phyloP scores from a whole-genome alignment of 2,888 invertebrate genomes.

The Eupithecia subumbrata region DNA sequence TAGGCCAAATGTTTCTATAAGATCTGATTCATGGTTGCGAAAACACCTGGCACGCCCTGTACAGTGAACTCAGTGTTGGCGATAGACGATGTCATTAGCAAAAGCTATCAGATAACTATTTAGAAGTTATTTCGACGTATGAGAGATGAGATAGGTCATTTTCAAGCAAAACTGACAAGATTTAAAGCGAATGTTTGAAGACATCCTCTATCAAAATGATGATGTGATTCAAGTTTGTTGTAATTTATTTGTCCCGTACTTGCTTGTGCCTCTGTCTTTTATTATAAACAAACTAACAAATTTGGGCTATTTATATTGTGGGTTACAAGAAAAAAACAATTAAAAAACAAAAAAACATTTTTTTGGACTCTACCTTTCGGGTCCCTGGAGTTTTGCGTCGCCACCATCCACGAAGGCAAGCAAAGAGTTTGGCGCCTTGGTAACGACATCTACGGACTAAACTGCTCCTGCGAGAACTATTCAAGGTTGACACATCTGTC shows the following conservation, averaged over 20 bases:
- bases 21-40: slow-evolving; percentile 17
- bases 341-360: no score
- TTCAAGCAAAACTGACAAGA: background rate
- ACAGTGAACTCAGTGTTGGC: slow-evolving; percentile 22
- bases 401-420: slow-evolving; percentile 76
- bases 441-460: slow-evolving; percentile 67
- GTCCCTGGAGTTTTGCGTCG: slow-evolving; percentile 65
- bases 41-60: slow-evolving; percentile 18
- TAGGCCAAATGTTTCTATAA: background rate
- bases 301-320: background rate
- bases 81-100: slow-evolving; percentile 11
- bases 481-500: slow-evolving; percentile 55
- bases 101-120: slow-evolving; percentile 4
- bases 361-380: slow-evolving; percentile 57
- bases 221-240: background rate
- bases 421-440: slow-evolving; percentile 67
- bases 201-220: background rate
- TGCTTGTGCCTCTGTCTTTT: background rate
- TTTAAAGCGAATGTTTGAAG: background rate
- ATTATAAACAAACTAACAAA: background rate
- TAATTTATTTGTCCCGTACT: background rate
- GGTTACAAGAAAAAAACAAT: no score
- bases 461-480: slow-evolving; percentile 61
- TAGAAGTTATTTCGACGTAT: background rate
- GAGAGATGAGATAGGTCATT: background rate